Conservation (phyloP, 2,797 vertebrate species). For the Oryzias sinensis region DNA sequence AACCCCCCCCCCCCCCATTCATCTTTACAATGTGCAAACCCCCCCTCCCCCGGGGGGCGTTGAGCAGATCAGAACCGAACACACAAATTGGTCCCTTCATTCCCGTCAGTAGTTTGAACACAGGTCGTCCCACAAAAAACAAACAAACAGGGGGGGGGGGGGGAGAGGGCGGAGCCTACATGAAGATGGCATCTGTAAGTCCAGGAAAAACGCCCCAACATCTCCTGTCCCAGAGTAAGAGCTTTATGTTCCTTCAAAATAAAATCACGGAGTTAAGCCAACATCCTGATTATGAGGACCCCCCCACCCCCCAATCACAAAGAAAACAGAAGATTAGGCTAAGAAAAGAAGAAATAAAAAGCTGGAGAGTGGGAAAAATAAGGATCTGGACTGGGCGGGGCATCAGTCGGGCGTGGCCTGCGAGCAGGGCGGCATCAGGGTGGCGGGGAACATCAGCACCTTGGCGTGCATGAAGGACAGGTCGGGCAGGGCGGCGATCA, state of each 20-base stretch:
- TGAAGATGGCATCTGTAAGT: constrained; percentile 3
- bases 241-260: no score
- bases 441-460: constrained; percentile 97
- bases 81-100: constrained; percentile 91
- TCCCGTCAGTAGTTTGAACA: constrained; percentile 74
- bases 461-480: constrained; percentile 98
- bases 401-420: constrained; percentile 49
- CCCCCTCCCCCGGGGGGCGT: constrained; percentile 86
- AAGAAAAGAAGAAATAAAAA: background rate
- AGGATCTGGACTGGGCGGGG: background rate
- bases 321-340: no score
- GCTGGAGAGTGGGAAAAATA: background rate
- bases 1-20: constrained; percentile 34
- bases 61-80: constrained; percentile 72
- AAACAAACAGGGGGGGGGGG: background rate
- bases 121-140: constrained; percentile 19
- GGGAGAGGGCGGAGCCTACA: background rate
- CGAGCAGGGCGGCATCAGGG: constrained; percentile 84
- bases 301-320: no score
- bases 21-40: constrained; percentile 99
- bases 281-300: no score
- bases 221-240: no score
- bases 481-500: constrained; percentile 90
- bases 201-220: background rate
- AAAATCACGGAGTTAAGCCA: no score